Percentiles rank a stretch among this genome's conserved stretches.
phyloP scores from a whole-genome alignment of 92 coral and sea anemone species.

The Zoanthus sociatus region DNA sequence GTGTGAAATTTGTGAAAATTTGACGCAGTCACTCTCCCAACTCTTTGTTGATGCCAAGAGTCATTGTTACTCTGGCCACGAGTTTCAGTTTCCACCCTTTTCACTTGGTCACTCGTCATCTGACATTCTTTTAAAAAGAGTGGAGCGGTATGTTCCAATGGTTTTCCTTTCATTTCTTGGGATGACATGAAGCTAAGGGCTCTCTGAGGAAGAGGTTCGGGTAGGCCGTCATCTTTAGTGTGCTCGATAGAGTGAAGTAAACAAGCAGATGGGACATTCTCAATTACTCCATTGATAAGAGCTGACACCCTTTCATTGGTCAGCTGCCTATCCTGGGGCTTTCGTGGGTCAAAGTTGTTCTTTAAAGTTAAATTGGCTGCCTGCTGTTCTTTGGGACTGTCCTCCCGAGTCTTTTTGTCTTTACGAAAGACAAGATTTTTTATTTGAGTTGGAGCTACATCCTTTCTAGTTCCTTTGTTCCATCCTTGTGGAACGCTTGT shows the following conservation, averaged over 20 bases:
- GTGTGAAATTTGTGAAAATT: conserved; percentile 68
- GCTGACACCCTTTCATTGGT: conserved; percentile 68
- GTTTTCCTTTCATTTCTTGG: conserved; percentile 59
- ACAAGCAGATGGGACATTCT: conserved; percentile 59
- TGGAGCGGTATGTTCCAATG: conserved; percentile 55
- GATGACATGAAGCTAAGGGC: conserved; percentile 64
- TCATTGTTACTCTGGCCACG: conserved; percentile 65
- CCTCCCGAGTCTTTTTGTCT: conserved; percentile 68
- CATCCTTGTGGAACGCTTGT: conserved; percentile 79
- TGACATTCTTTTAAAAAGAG: conserved; percentile 68
- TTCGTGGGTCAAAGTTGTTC: conserved; percentile 73
- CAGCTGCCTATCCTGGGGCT: conserved; percentile 63
- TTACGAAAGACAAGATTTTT: conserved; percentile 66
- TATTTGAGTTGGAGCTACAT: conserved; percentile 57
- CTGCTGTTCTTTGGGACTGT: conserved; percentile 41
- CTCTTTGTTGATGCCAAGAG: conserved; percentile 62
- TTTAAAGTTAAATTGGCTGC: conserved; percentile 35
- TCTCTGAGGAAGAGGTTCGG: conserved; percentile 53
- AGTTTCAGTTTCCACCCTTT: conserved; percentile 62
- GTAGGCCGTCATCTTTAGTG: conserved; percentile 64
- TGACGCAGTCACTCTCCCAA: conserved; percentile 65
- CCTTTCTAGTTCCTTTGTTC: conserved; percentile 72
- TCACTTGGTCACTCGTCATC: conserved; percentile 60
- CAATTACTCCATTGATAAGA: conserved; percentile 39
- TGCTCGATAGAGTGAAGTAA: conserved; percentile 63